Evolutionary conservation across 1,140 invertebrate species (phyloP), one percentile per base, ranked within the genome.

Genomic region (Coelopa frigida): DNA sequence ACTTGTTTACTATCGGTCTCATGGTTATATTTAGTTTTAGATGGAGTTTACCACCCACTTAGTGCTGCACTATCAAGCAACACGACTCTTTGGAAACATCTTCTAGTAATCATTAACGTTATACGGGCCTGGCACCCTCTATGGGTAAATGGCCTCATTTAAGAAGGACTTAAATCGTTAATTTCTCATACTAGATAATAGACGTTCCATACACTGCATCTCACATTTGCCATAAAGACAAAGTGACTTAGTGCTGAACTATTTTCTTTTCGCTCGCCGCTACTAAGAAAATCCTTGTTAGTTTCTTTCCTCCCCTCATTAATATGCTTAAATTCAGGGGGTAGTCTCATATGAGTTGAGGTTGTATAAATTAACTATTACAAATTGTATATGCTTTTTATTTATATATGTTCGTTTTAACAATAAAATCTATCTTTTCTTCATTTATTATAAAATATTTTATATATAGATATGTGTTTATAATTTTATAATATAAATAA

Each of bases 271-370:
- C 84, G 79, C 81, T 87, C 83, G 83, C 85, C 78, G 82, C 77
- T 88, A 89, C 84, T 87, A 72, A 73, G 82, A 82, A 77, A 87
- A 89, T 87, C 83, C 81, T 81, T 56, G 81, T 89, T 87, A 83
- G 82, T 88, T 89, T 88, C 80, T 87, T 88, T 89, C 84, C 85
- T 87, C 49, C 49, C 42, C 49, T 56, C 41, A 54, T 56, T 56
- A 49, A 54, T 56, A 54, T 52, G 56, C 54, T 57, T 52, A 52
- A 57, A 77, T 84, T 84, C 77, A 76, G 82, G 78, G 81, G 82
- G 82, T 85, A 75, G 61, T 82, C 82, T 75, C 74, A 71, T 73
- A 77, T 80, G 78, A 79, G 72, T 73, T 78, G 78, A 81, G 80
- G 80, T 80, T 78, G 71, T 67, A 39, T 39, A 46, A 46, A 39